Evolutionary conservation across 2,113 vertebrate species (phyloP).

Genomic region (Hylia prasina): DNA sequence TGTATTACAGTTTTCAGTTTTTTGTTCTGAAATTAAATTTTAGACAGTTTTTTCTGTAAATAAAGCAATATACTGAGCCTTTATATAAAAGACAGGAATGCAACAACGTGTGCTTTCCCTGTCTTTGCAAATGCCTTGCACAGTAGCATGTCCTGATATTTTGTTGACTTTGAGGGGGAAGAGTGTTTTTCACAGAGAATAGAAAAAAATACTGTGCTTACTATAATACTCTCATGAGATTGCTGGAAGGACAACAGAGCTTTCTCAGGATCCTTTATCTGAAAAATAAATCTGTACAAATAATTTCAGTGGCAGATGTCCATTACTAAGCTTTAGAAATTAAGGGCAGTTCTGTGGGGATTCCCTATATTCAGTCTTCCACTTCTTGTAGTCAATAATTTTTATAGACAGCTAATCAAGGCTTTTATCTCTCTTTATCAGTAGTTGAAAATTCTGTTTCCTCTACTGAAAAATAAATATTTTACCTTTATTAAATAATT

Average conservation of each 20-base stretch:
- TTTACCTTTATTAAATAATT: slow-evolving; percentile 43
- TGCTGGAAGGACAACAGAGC: not conserved
- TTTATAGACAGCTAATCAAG: not conserved
- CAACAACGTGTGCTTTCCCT: not conserved
- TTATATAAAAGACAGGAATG: not conserved
- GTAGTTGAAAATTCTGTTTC: slow-evolving; percentile 42
- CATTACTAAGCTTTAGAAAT: slow-evolving; percentile 17
- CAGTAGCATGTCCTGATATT: not conserved
- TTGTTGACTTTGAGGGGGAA: not conserved
- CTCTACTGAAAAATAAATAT: slow-evolving; percentile 45
- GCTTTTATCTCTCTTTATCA: slow-evolving; percentile 37
- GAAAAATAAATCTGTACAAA: slow-evolving; percentile 22
- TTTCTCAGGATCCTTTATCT: not conserved
- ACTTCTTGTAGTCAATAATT: not conserved
- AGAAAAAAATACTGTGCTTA: not conserved
- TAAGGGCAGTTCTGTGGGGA: slow-evolving; percentile 19
- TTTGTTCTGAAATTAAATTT: not conserved
- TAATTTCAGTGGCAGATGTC: slow-evolving; percentile 22
- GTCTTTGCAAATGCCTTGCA: not conserved
- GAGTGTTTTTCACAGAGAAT: not conserved
- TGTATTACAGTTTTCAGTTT: not conserved
- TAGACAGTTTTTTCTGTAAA: not conserved
- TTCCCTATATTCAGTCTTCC: slow-evolving; percentile 13
- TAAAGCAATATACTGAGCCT: not conserved
- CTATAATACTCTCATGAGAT: not conserved